Evolutionary conservation across 2,113 vertebrate genomes (phyloP), one percentile per base, ranked within the genome.

Genomic region (Halichoeres trimaculatus): DNA sequence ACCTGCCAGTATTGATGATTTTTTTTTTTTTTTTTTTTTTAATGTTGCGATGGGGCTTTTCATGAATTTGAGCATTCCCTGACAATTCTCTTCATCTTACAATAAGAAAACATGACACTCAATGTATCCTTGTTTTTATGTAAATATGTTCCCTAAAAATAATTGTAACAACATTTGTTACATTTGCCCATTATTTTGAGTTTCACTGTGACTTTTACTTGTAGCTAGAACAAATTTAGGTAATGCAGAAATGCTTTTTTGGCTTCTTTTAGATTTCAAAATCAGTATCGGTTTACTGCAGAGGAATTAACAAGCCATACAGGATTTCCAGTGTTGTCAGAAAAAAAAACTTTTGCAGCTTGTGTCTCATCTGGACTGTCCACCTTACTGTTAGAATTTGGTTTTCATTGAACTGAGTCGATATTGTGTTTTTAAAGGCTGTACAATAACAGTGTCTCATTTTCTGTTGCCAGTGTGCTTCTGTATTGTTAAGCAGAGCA

Each of bases 11-110:
- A 50, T 57, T 74, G 48, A 51, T 73, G 50, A 30, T 43, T 17
- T 71, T 47, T 55, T 68, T 59, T 62, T 52, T 52, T 41, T 43
- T 17, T 71, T 47, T 55, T 68, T 59, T 62, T 52, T 52, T 41
- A n/a, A n/a, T 52, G 48, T 61, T 50, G 38, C 24, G 11, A 53
- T 36, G 8, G 54, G 63, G 41, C 17, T 77, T 70, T 61, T 64
- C 23, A 38, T 23, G 17, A 55, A 63, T 54, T 64, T 14, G 55
- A 36, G 70, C 70, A 74, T 87, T 87, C 82, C 76, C 56, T 48
- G 43, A 23, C 13, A 34, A 3, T 66, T 71, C 2, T 14, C 35
- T 35, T 67, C 38, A 23, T 66, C 43, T 63, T 16, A 61, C 19
- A 16, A 58, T 55, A 13, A 36, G 19, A 63, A 41, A 64, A 43